Evolutionary conservation across 2,113 vertebrate genomes (phyloP).

Genomic region (Bungarus multicinctus): DNA sequence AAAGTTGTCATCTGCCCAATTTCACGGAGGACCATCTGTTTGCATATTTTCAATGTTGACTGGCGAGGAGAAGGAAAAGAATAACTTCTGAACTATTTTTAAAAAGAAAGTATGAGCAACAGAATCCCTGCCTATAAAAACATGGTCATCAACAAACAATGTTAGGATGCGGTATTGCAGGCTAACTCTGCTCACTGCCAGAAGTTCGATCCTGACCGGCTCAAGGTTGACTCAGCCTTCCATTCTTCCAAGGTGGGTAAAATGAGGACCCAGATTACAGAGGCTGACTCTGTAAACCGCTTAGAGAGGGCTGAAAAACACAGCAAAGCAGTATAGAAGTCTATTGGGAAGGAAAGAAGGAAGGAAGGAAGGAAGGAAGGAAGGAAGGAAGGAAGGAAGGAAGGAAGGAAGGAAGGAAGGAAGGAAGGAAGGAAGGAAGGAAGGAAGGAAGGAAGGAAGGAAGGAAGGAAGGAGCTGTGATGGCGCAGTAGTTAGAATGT

Average conservation of each 20-base stretch:
- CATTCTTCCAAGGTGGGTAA: not conserved
- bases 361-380: not conserved
- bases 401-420: no score
- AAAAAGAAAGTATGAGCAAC: not conserved
- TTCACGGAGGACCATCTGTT: constrained; percentile 73
- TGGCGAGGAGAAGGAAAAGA: constrained; percentile 53
- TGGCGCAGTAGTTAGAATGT: no score
- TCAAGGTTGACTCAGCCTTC: not conserved
- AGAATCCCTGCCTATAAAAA: not conserved
- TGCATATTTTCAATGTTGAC: constrained; percentile 67
- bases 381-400: no score
- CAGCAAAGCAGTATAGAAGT: not conserved
- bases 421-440: no score
- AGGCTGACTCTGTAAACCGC: not conserved
- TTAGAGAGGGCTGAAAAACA: not conserved
- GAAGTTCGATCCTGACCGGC: not conserved
- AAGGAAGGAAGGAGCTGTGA: no score
- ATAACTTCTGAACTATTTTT: constrained; percentile 32
- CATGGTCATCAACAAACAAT: not conserved
- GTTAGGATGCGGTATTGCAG: not conserved
- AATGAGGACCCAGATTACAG: not conserved
- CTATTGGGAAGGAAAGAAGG: not conserved
- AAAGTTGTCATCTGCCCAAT: constrained; percentile 66
- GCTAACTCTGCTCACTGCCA: not conserved
- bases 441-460: no score